Percentiles rank a stretch among this genome's conserved stretches.
Evolutionary conservation across 1,140 invertebrate species (phyloP).

Genomic region (Maniola jurtina): DNA sequence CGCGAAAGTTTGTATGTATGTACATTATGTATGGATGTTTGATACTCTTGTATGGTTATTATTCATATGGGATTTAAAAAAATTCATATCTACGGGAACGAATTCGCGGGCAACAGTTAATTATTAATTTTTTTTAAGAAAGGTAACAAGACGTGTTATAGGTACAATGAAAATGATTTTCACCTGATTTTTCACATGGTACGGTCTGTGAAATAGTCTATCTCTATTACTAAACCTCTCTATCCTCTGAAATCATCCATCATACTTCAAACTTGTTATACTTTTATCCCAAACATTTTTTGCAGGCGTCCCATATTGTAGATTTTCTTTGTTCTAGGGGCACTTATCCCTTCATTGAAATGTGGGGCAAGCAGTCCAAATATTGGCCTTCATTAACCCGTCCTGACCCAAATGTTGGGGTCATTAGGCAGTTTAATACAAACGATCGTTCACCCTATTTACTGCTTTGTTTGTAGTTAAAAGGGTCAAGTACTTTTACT

Average conservation of each 20-base stretch:
- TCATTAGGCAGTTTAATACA: constrained; percentile 6
- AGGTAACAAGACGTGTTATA: no score
- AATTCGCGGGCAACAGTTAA: no score
- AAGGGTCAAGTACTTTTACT: constrained; percentile 10
- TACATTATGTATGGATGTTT: no score
- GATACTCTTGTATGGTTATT: no score
- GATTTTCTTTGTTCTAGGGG: not conserved
- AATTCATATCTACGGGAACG: no score
- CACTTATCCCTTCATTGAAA: constrained; percentile 7
- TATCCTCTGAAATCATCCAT: not conserved
- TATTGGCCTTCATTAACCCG: constrained; percentile 2
- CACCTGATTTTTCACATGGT: no score
- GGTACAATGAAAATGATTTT: no score
- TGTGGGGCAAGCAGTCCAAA: not conserved
- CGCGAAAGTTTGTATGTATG: no score
- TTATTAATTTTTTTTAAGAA: no score
- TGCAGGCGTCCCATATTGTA: not conserved
- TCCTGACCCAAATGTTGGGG: constrained; percentile 7
- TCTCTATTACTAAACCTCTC: not conserved
- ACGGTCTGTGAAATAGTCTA: no score
- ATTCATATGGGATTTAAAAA: no score
- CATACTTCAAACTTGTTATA: not conserved
- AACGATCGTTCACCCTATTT: constrained; percentile 8
- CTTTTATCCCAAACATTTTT: not conserved
- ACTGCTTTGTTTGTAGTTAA: constrained; percentile 3